A percentile compares a stretch with the other conserved stretches of the same genome.
Evolutionary conservation across 1,140 invertebrate genomes (phyloP).

Genomic region (Panulirus ornatus): DNA sequence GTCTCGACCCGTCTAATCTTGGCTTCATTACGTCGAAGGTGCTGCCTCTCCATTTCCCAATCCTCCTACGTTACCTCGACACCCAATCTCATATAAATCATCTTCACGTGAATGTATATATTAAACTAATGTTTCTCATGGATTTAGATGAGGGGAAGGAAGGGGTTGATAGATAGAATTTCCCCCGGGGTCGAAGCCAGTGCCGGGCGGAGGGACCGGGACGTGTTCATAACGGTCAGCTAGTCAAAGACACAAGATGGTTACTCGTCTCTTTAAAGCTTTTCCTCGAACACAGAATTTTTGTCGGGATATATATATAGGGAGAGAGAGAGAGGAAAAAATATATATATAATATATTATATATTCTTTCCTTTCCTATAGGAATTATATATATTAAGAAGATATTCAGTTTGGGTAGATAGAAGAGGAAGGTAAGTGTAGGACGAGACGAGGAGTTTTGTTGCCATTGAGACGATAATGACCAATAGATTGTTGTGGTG

Average conservation of each 20-base stretch:
- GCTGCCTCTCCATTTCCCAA: background rate
- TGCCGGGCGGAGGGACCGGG: background rate
- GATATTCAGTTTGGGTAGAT: too few relatives aligned
- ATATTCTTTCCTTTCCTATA: too few relatives aligned
- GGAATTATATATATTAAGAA: too few relatives aligned
- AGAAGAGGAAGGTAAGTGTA: too few relatives aligned
- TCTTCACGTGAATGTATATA: too few relatives aligned
- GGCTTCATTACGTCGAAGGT: background rate
- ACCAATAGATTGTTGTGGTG: too few relatives aligned
- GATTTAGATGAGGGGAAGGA: background rate
- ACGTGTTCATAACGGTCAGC: slow-evolving; percentile 67
- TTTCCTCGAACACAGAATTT: slow-evolving; percentile 38
- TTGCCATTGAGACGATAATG: too few relatives aligned
- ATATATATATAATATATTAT: too few relatives aligned
- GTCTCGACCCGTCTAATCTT: background rate
- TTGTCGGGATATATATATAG: slow-evolving; percentile 27
- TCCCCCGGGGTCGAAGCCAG: slow-evolving; percentile 29
- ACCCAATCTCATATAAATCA: too few relatives aligned
- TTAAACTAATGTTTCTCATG: background rate
- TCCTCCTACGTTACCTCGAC: too few relatives aligned
- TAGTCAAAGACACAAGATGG: slow-evolving; percentile 63
- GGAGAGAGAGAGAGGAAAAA: too few relatives aligned
- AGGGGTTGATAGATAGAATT: background rate
- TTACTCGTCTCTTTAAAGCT: slow-evolving; percentile 61
- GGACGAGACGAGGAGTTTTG: too few relatives aligned